Evolutionary conservation across 2,113 vertebrate genomes (phyloP).

Genomic region (Nibea coibor): DNA sequence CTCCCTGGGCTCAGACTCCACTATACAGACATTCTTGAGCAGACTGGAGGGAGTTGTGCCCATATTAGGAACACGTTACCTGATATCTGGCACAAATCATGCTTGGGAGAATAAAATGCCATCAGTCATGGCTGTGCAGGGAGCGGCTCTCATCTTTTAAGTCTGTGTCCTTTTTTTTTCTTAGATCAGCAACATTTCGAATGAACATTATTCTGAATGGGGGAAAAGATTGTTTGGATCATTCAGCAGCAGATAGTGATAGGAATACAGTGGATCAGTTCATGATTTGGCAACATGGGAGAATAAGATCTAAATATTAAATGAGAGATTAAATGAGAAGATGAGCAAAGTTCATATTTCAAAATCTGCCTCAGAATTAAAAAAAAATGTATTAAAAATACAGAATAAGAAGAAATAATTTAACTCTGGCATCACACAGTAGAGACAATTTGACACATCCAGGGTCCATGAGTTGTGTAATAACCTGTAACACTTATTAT

Average conservation of each 20-base stretch:
- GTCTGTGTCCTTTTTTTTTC: background rate
- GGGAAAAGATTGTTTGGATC: background rate
- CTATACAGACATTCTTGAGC: slow-evolving; percentile 64
- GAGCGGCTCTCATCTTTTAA: slow-evolving; percentile 7
- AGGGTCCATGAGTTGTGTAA: background rate
- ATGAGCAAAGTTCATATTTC: background rate
- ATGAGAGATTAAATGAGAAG: background rate
- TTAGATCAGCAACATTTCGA: background rate
- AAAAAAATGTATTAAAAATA: background rate
- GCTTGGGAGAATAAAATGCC: slow-evolving; percentile 14
- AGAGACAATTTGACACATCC: background rate
- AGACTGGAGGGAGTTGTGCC: slow-evolving; percentile 64
- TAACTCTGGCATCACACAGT: background rate
- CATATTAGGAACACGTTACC: slow-evolving; percentile 80
- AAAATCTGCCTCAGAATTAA: background rate
- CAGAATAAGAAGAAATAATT: background rate
- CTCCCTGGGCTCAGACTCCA: slow-evolving; percentile 38
- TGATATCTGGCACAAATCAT: slow-evolving; percentile 61
- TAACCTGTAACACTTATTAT: background rate
- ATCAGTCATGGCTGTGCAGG: slow-evolving; percentile 17
- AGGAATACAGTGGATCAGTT: background rate
- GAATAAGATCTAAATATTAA: background rate
- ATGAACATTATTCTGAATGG: background rate
- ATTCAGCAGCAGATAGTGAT: background rate
- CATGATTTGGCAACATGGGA: background rate